Base-by-base conservation (phyloP, 2,888 invertebrate genomes). In the Hypomecis punctinalis region DNA sequence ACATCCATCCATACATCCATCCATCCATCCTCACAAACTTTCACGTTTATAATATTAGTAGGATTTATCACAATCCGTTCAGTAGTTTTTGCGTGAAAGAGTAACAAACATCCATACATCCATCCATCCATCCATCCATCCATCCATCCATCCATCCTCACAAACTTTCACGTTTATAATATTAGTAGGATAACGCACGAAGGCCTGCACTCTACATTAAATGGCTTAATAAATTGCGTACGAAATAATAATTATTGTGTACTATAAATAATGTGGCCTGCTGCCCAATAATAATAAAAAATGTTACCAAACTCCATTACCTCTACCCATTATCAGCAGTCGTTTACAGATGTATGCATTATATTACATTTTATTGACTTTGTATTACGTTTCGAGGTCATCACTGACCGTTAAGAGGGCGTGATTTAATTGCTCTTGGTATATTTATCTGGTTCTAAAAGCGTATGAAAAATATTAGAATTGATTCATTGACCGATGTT, bases 291-390 rank as follows among this genome's bases (percentile, higher is more conserved):
- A 47, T n/a, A 48, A 36, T 10, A 48, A n/a, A 23, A 48, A 48
- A 6, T 48, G n/a, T 48, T 48, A 36, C 1, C 48, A 36, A 35
- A 48, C n/a, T 6, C n/a, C 35, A 35, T 52, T 52, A 52, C 40
- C 33, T 11, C 3, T 33, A 40, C 23, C 39, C 5, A 52, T 52
- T 60, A 60, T 52, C 51, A 35, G 52, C n/a, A 46, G 9, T 53
- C 40, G 43, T 43, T 51, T 42, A 39, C 53, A 54, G 13, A 61
- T 53, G 60, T 53, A 33, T 48, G 52, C 7, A 45, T 10, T 43
- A 51, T 47, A 47, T 61, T 40, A 61, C 46, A 48, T 59, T 60
- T 60, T 54, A 54, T 54, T 54, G 53, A 35, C 47, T 59, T 37
- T 9, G 40, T 48, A 13, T 47, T n/a, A 48, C 35, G 13, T 49